Base-by-base conservation (phyloP, 2,797 vertebrate species). In the Centropyge bicolor region DNA sequence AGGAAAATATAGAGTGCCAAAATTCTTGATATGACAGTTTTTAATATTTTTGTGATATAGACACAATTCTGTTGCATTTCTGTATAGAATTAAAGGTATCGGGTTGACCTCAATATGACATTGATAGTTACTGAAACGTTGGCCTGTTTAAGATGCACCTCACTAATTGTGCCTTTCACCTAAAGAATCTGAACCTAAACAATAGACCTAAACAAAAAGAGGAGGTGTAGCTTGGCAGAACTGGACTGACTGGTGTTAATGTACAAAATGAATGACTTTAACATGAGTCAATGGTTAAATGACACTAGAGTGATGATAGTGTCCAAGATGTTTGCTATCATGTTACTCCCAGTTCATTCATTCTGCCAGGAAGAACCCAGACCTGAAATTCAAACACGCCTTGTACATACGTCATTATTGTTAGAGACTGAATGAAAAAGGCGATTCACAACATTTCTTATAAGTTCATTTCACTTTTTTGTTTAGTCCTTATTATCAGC, bases 211-310 rank as follows among this genome's bases (percentile, higher is more conserved):
- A 0, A 61, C 65, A 61, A 59, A 35, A 10, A 54, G 35, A 27
- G 48, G 17, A n/a, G 43, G 14, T 56, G 19, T 6, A 1, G 51
- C 6, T 0, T 7, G 4, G 22, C 16, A 17, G 36, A 70, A 68
- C 77, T 41, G 35, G 70, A 1, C 9, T 45, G 24, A 51, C 70
- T 46, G 52, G 74, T 68, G 8, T 51, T 22, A 3, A 4, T 57
- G 8, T 38, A 4, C 11, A 17, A 10, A 14, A 9, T 31, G 24
- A n/a, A 49, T 45, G 11, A 55, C 35, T 13, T 24, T 6, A 24
- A 0, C 3, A 2, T 8, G 43, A 6, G 3, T 59, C 6, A 10
- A 10, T 16, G 49, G 5, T 27, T 27, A 38, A 20, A 22, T 55
- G n/a, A 31, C 40, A 43, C 8, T 3, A 0, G 43, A 59, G 36